Base-by-base conservation (phyloP, 2,888 invertebrate species). In the Lapara coniferarum region DNA sequence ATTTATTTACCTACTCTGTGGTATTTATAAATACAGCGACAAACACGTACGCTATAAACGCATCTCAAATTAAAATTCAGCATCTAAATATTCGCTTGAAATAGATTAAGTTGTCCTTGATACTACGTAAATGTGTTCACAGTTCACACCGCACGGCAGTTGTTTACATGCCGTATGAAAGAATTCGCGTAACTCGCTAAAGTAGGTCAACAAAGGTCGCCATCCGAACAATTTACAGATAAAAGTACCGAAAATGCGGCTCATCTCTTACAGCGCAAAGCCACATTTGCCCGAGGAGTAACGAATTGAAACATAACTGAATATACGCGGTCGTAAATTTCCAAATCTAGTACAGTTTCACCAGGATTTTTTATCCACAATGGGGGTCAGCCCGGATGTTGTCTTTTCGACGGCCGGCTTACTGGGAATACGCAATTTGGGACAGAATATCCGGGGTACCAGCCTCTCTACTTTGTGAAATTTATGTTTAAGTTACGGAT, bases 321-420 rank as follows among this genome's bases (percentile, higher is more conserved):
- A 83, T 83, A 85, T 86, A 84, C 84, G 75, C 76, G 74, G 75
- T 80, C 81, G 81, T 84, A 85, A 85, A 84, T 85, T 83, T 74
- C 76, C 75, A 77, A 81, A 82, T 81, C 79, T 77, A 72, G 72
- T 74, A 71, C 76, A 75, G 79, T 78, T 83, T 78, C 75, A 72
- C 69, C 70, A 72, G 59, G 72, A 73, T 73, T 75, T 81, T 37
- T 79, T 80, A 74, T 77, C 66, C 66, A 71, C 72, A 71, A 71
- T 75, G 67, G 72, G 66, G 75, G 73, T 75, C 72, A 71, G 69
- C 58, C 63, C 67, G 67, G 56, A 69, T 70, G 71, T 72, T 75
- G 74, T 70, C 73, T 76, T 75, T 73, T 71, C 71, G 72, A 63
- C 73, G 70, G 46, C 68, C 58, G 77, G 73, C 73, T 77, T 73